Conservation (phyloP, 1,140 invertebrate species). For the Lepidurus couesii region DNA sequence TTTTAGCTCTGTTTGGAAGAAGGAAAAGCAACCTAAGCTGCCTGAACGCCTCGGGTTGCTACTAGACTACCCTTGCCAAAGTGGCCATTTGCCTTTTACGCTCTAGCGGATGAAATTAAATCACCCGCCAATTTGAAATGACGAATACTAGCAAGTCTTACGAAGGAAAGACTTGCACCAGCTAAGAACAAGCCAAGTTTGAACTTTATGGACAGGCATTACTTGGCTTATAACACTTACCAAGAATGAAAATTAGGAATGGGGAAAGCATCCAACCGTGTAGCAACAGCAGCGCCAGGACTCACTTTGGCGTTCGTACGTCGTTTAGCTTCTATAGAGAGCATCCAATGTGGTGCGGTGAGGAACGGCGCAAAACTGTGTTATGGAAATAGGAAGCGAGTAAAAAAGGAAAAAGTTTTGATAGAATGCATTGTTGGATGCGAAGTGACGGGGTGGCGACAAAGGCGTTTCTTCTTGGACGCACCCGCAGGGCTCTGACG, state of each 20-base stretch:
- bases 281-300: slow-evolving; percentile 11
- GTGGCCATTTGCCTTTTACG: background rate
- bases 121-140: background rate
- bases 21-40: background rate
- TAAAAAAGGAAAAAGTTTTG: background rate
- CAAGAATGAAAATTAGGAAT: background rate
- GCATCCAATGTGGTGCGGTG: slow-evolving; percentile 6
- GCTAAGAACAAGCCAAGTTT: background rate
- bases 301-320: background rate
- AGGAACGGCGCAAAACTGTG: background rate
- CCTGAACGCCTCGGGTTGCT: background rate
- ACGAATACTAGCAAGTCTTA: slow-evolving; percentile 6
- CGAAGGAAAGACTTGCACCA: background rate
- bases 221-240: slow-evolving; percentile 17
- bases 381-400: background rate
- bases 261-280: background rate
- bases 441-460: slow-evolving; percentile 20
- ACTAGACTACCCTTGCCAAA: background rate
- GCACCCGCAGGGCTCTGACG: background rate
- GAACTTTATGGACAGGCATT: background rate
- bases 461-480: slow-evolving; percentile 5
- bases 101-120: background rate
- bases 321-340: slow-evolving; percentile 8
- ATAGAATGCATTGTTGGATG: slow-evolving; percentile 11
- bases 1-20: background rate